Percentiles rank a stretch among this genome's conserved stretches.
These are phyloP conservation scores for Leiothrix lutea DNA, from an alignment of 2,113 vertebrate genomes.

Conservation along the genomic window DNA sequence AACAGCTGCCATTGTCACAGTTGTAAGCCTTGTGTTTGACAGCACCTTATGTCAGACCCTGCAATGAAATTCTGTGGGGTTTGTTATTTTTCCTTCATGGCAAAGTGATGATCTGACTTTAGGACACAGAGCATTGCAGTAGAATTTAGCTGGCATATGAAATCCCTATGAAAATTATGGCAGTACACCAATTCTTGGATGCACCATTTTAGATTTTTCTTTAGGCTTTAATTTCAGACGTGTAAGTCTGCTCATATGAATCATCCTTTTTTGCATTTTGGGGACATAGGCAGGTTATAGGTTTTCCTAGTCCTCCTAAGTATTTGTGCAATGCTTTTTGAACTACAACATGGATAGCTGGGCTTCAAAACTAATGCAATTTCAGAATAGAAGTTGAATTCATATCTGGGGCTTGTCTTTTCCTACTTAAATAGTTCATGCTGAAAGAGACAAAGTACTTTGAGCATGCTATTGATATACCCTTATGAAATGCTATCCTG, in stretches of 20 bases:
- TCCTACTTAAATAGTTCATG: neutral
- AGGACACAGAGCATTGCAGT: neutral
- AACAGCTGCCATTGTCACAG: constrained; percentile 70
- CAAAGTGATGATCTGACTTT: constrained; percentile 1
- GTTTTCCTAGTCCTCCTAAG: neutral
- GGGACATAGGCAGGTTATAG: neutral
- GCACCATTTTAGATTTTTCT: neutral
- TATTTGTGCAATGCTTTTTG: neutral
- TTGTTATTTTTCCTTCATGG: constrained; percentile 2
- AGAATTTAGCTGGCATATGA: neutral
- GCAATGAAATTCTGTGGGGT: constrained; percentile 14
- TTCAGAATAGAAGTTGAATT: neutral
- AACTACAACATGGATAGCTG: neutral
- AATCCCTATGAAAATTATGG: neutral
- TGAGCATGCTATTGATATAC: neutral
- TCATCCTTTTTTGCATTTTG: neutral
- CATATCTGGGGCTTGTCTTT: neutral
- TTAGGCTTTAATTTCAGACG: constrained; percentile 13
- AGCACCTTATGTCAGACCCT: constrained; percentile 46
- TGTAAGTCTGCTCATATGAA: constrained; percentile 1
- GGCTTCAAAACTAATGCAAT: neutral
- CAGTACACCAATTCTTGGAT: neutral
- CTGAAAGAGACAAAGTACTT: constrained; percentile 3
- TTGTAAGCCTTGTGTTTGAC: constrained; percentile 50
- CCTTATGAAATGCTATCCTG: neutral